These are phyloP conservation scores for Cydia amplana DNA, from an alignment of 1,140 invertebrate species.

Conservation along the genomic window DNA sequence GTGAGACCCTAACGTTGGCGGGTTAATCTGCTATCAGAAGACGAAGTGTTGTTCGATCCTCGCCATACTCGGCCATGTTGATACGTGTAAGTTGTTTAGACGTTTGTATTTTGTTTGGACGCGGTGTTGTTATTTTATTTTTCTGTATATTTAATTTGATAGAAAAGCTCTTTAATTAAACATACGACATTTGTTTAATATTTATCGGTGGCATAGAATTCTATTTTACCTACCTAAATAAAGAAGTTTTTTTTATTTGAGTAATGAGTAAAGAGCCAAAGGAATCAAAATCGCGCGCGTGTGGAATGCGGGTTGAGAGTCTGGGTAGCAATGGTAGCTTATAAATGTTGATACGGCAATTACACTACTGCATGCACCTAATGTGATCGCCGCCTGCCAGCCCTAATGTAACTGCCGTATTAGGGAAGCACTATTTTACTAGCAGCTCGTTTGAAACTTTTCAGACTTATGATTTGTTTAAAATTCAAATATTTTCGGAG, in stretches of 20 bases:
- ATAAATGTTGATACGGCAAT: neutral
- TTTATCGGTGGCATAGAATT: conserved; percentile 13
- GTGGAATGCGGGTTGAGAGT: conserved; percentile 61
- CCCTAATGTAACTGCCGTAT: too few relatives aligned
- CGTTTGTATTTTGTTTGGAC: conserved; percentile 1
- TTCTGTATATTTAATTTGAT: conserved; percentile 39
- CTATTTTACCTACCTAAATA: conserved; percentile 13
- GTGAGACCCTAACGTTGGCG: neutral
- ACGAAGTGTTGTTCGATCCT: neutral
- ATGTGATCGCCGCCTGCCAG: too few relatives aligned
- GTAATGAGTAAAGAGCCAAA: conserved; percentile 55
- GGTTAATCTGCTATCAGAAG: neutral
- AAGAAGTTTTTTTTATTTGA: neutral
- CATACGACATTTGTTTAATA: conserved; percentile 40
- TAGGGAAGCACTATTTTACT: too few relatives aligned
- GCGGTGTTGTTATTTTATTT: conserved; percentile 26
- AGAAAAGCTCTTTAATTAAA: conserved; percentile 37
- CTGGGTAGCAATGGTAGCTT: conserved; percentile 41
- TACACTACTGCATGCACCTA: too few relatives aligned
- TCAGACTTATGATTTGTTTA: too few relatives aligned
- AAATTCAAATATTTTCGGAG: too few relatives aligned
- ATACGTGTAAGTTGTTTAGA: conserved; percentile 3
- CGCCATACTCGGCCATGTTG: conserved; percentile 23
- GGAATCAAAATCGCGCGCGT: conserved; percentile 60
- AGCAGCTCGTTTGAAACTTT: too few relatives aligned